These are phyloP conservation scores for Allophyes oxyacanthae DNA, from an alignment of 2,888 invertebrate species.

Conservation along the genomic window DNA sequence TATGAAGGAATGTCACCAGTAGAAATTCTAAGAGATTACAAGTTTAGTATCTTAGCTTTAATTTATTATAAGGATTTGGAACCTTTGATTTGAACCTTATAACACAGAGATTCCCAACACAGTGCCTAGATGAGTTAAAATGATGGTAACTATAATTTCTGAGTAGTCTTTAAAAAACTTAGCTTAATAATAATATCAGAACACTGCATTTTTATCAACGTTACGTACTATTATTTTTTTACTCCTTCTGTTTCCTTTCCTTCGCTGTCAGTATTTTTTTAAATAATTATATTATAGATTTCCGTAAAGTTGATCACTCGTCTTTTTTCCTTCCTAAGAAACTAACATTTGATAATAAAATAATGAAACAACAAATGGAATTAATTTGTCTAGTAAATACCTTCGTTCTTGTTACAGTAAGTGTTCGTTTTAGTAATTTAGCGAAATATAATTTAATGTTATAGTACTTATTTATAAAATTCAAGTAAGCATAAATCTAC, in stretches of 20 bases:
- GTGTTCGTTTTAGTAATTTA: slow-evolving; percentile 44
- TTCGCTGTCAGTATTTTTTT: not conserved
- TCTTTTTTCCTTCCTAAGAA: slow-evolving; percentile 28
- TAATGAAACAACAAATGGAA: slow-evolving; percentile 38
- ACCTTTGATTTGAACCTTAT: no score
- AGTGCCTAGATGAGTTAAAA: slow-evolving; percentile 41
- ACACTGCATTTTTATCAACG: slow-evolving; percentile 13
- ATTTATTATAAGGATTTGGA: slow-evolving; percentile 55
- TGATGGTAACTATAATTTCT: slow-evolving; percentile 49
- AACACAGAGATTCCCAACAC: slow-evolving; percentile 30
- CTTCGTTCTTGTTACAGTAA: slow-evolving; percentile 31
- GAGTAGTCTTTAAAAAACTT: slow-evolving; percentile 35
- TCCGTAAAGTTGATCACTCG: slow-evolving; percentile 20
- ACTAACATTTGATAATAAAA: slow-evolving; percentile 34
- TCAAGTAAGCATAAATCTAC: slow-evolving; percentile 31
- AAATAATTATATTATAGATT: not conserved
- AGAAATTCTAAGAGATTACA: slow-evolving; percentile 82
- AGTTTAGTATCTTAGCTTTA: slow-evolving; percentile 56
- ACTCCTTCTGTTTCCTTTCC: no score
- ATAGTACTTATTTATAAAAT: slow-evolving; percentile 41
- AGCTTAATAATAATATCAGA: slow-evolving; percentile 14
- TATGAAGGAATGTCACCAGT: slow-evolving; percentile 64
- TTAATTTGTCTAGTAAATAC: slow-evolving; percentile 36
- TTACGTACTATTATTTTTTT: slow-evolving; percentile 3
- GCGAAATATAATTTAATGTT: slow-evolving; percentile 36